Evolutionary conservation across 2,888 invertebrate genomes (phyloP).

Genomic region (Sisyra nigra): DNA sequence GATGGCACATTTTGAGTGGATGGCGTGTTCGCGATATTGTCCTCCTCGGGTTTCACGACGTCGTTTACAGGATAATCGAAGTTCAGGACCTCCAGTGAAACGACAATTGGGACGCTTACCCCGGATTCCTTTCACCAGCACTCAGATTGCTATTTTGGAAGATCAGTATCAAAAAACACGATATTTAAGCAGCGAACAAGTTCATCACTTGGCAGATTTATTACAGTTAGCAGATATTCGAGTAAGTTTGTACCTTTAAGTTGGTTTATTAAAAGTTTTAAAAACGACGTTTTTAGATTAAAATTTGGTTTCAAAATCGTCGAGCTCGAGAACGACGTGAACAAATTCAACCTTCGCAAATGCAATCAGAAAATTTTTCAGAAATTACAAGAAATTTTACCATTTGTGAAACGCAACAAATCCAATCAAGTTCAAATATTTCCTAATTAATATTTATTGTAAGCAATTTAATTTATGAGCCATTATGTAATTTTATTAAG

Average conservation of each 20-base stretch:
- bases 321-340: conserved; percentile 60
- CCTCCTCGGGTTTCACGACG: conserved; percentile 61
- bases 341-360: conserved; percentile 9
- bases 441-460: too few relatives aligned
- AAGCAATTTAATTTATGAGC: too few relatives aligned
- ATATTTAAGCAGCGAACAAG: conserved; percentile 53
- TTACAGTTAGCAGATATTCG: conserved; percentile 51
- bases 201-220: conserved; percentile 41
- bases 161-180: conserved; percentile 47
- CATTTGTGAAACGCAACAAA: too few relatives aligned
- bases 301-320: conserved; percentile 74
- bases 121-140: conserved; percentile 55
- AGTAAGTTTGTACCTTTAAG: too few relatives aligned
- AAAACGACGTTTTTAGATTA: conserved; percentile 19
- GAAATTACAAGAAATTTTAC: too few relatives aligned
- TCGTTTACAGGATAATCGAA: conserved; percentile 44
- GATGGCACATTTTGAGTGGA: too few relatives aligned
- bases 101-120: conserved; percentile 47
- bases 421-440: too few relatives aligned
- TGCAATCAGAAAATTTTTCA: too few relatives aligned
- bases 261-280: background rate
- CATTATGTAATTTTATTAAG: too few relatives aligned
- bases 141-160: conserved; percentile 50
- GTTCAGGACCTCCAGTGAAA: conserved; percentile 24
- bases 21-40: conserved; percentile 38